Evolutionary conservation across 2,797 vertebrate genomes (phyloP), one percentile per base, ranked within the genome.

Genomic region (Dendrocincla fuliginosa): DNA sequence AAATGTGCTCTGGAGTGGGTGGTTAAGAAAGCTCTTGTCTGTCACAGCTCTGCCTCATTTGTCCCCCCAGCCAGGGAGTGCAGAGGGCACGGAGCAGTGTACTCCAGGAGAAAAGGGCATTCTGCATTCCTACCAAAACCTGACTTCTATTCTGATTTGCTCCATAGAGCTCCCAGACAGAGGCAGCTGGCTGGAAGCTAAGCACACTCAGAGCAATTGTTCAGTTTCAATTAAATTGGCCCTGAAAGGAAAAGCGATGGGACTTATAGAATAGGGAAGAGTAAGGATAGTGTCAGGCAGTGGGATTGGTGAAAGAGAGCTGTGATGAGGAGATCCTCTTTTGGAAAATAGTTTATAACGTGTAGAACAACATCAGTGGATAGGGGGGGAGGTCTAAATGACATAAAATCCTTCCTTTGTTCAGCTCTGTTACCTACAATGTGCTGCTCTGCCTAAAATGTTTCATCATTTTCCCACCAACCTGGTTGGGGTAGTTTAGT

Each of bases 1-100:
- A 50, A 52, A 67, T 93, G 74, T 69, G 59, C 70, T 86, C 67
- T 27, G 53, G 41, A 93, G 61, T 25, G 50, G 46, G 46, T 10
- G 47, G 41, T 59, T 70, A 42, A n/a, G 77, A 64, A 67, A 82
- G 74, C 20, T 76, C 59, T 28, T 69, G n/a, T 69, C 74, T 93
- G 71, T 76, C 78, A 79, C 44, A 81, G 67, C 53, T 42, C 79
- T 95, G 61, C 39, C 55, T 57, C 41, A 4, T 65, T 86, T 35
- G 37, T 64, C 41, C 47, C 44, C 2, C 0, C 35, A 67, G 35
- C 35, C 1, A 0, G 35, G 35, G 56, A 47, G 19, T 47, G 33
- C 42, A 53, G 65, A 39, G 44, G 32, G 35, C 78, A 15, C 23
- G 1, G 3, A 41, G 50, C 4, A 1, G 41, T 7, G 15, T 33